Evolutionary conservation across 2,113 vertebrate genomes (phyloP), one percentile per base, ranked within the genome.

Genomic region (Eclectus roratus): DNA sequence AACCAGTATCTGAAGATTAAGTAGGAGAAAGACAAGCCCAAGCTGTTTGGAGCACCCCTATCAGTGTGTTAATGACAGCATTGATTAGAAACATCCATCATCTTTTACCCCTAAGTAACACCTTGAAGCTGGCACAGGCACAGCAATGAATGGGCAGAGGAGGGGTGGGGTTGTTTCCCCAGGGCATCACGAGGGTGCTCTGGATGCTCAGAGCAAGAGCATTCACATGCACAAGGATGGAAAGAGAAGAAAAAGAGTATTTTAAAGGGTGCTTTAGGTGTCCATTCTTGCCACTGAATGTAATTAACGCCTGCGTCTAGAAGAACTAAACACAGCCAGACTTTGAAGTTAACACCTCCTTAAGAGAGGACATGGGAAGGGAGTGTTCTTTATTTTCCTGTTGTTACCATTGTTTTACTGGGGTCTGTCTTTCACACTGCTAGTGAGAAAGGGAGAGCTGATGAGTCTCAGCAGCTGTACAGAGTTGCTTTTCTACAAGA

Each of bases 311-410:
- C 63, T 7, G 52, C 13, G 68, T 77, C 91, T 31, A 88, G 52
- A 52, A 76, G 29, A 64, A 70, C 58, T 66, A 43, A 80, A 15
- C 0, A 3, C 77, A 93, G 74, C 13, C 93, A 95, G 50, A 14
- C 94, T 96, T 94, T 92, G 95, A 95, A 91, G 91, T 85, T 93
- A 88, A 95, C 93, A 97, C 93, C 93, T 96, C 94, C 88, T 94
- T 44, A 58, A 58, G 49, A 60, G 53, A 93, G 92, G 87, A 81
- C 83, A 56, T 4, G 90, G 92, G 80, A 96, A 94, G 96, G 95
- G 92, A 96, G 93, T 90, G 92, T 93, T 96, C 94, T 68, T 95
- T 83, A 91, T 94, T 91, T 96, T 93, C 91, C 94, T 95, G 93
- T 91, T 80, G 68, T 80, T 88, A 33, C 94, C 63, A 90, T 86